Conservation (phyloP, 2,888 invertebrate genomes). For the Darwinula stevensoni region DNA sequence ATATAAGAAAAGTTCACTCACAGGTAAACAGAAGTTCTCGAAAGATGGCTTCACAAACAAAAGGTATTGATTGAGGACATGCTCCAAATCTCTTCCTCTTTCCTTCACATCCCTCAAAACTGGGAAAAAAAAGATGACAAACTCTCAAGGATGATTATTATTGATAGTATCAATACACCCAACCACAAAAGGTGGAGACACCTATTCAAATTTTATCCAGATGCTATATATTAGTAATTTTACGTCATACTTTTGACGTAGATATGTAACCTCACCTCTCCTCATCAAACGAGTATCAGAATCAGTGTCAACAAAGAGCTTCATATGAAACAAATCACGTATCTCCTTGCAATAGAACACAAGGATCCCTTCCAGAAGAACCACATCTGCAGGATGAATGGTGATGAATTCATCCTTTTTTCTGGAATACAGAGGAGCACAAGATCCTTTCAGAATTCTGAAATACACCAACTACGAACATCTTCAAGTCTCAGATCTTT, state of each 20-base stretch:
- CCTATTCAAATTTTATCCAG: no score
- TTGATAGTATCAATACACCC: constrained; percentile 6
- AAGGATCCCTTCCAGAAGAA: constrained; percentile 87
- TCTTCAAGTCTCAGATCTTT: no score
- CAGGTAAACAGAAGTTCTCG: constrained; percentile 92
- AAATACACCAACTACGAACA: no score
- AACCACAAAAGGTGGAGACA: constrained; percentile 1
- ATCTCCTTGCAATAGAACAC: constrained; percentile 92
- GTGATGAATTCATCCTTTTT: constrained; percentile 22
- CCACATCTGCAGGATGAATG: constrained; percentile 85
- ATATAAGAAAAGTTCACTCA: constrained; percentile 20
- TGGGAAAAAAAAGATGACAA: constrained; percentile 19
- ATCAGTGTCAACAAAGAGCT: constrained; percentile 94
- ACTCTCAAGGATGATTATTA: no score
- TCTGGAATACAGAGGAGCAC: constrained; percentile 8
- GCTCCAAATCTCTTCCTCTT: constrained; percentile 69
- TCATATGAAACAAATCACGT: constrained; percentile 87
- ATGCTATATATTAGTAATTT: neutral
- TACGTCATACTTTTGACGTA: no score
- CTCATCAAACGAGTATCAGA: constrained; percentile 87
- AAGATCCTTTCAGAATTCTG: no score
- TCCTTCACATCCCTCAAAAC: constrained; percentile 88
- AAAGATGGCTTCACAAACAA: constrained; percentile 98
- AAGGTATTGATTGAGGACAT: constrained; percentile 86
- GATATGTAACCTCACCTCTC: constrained; percentile 32